These are phyloP conservation scores for Spea bombifrons DNA, from an alignment of 2,113 vertebrate genomes.

Conservation along the genomic window DNA sequence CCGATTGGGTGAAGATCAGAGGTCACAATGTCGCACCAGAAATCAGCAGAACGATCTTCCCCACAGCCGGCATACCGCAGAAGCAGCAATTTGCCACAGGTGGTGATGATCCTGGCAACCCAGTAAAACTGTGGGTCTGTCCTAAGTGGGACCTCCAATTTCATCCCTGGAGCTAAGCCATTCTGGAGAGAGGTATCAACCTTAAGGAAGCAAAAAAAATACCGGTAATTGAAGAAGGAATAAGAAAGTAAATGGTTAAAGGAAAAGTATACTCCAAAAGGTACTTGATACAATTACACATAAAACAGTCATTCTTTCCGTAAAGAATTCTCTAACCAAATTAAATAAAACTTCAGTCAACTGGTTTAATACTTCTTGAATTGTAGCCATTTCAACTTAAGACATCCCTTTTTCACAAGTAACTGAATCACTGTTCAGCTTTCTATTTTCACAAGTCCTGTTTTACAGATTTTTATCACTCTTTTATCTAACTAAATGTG, in stretches of 20 bases:
- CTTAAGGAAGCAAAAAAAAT: conserved; percentile 55
- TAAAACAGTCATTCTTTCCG: no score
- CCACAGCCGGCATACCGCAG: conserved; percentile 90
- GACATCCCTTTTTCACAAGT: no score
- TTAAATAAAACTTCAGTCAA: no score
- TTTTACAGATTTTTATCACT: no score
- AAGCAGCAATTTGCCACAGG: conserved; percentile 91
- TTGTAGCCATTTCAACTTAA: no score
- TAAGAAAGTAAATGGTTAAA: neutral
- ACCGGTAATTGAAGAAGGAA: neutral
- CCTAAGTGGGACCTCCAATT: conserved; percentile 85
- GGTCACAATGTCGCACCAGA: conserved; percentile 94
- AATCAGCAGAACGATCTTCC: conserved; percentile 91
- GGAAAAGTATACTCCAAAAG: neutral
- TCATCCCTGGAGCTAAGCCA: conserved; percentile 94
- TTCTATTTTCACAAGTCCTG: no score
- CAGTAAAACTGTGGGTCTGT: conserved; percentile 85
- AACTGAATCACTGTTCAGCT: no score
- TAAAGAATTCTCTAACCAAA: no score
- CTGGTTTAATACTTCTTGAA: no score
- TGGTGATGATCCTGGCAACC: conserved; percentile 92
- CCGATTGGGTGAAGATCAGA: conserved; percentile 89
- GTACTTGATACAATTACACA: no score
- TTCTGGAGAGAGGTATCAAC: conserved; percentile 93
- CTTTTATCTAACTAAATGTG: no score